Evolutionary conservation across 2,888 invertebrate genomes (phyloP), one percentile per base, ranked within the genome.

Genomic region (Seira sanloemensis): DNA sequence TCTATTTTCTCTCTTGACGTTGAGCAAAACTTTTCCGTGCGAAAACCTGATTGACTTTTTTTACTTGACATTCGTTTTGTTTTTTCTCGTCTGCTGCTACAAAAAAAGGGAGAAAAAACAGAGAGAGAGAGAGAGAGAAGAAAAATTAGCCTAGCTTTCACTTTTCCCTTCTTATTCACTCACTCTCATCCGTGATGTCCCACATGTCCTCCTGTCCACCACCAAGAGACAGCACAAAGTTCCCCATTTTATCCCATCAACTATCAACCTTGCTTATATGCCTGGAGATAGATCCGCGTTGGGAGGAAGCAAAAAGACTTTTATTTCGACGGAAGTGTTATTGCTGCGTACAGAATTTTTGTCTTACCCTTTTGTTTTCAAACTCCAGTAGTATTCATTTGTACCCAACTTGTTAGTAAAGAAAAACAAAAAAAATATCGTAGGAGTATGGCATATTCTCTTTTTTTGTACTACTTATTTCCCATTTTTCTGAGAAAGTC

Each of bases 201-300:
- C 84, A 78, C 78, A 78, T 84, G 84, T 78, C 84, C 78, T 84
- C 78, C 78, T 84, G 84, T 84, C 84, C 84, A 65, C 84, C 84
- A 65, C 69, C 65, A 78, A n/a, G 58, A 58, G 12, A 58, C 58
- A n/a, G 18, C 58, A 58, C 58, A n/a, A 68, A 78, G 71, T 78
- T 78, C 46, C 16, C 37, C 68, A 71, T 72, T 72, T 66, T 16
- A 23, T 25, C 46, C 16, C 18, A 7, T 68, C 16, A n/a, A 25
- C 58, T n/a, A 58, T 58, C 58, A 18, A 68, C 18, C n/a, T n/a
- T n/a, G 21, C n/a, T n/a, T 37, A 37, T 37, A 4, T 37, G 77
- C 21, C 37, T 37, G 37, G 23, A 54, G 54, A n/a, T 65, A 24
- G 9, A 25, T 54, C 62, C 27, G 74, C 58, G 58, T 58, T 62